Percentiles rank a stretch among this genome's conserved stretches.
phyloP scores from a whole-genome alignment of 2,888 invertebrate genomes.

The Lampropteryx suffumata region DNA sequence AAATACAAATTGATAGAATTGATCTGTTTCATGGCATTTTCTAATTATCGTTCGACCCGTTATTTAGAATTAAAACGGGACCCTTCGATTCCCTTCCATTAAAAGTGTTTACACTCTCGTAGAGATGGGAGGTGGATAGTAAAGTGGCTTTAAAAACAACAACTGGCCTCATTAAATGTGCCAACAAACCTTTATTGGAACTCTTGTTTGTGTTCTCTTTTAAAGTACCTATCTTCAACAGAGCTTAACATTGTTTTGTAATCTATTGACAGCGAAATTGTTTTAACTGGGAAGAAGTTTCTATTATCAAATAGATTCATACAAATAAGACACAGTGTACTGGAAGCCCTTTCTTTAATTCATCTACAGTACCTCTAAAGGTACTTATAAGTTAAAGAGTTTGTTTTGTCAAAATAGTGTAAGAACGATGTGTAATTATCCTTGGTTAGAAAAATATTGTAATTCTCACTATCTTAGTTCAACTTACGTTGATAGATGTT shows the following conservation, averaged over 20 bases:
- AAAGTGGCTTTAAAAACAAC: constrained; percentile 26
- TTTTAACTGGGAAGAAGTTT: neutral
- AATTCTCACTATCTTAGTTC: no score
- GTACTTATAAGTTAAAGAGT: no score
- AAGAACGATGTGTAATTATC: no score
- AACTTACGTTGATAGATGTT: no score
- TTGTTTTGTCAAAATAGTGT: no score
- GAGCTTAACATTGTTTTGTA: constrained; percentile 12
- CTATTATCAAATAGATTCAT: no score
- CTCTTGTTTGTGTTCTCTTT: constrained; percentile 14
- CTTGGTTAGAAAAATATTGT: no score
- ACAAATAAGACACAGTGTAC: no score
- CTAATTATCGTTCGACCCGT: constrained; percentile 19
- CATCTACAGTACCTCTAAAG: no score
- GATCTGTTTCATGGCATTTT: constrained; percentile 10
- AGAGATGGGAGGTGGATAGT: constrained; percentile 17
- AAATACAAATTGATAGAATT: no score
- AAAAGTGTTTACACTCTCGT: constrained; percentile 23
- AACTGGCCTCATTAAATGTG: constrained; percentile 19
- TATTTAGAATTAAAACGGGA: constrained; percentile 22
- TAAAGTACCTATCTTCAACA: constrained; percentile 9
- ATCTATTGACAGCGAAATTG: constrained; percentile 6
- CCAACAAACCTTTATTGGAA: constrained; percentile 24
- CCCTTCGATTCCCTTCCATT: constrained; percentile 24
- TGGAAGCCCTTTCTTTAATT: no score